phyloP scores from a whole-genome alignment of 2,113 vertebrate species.

The Eublepharis macularius region DNA sequence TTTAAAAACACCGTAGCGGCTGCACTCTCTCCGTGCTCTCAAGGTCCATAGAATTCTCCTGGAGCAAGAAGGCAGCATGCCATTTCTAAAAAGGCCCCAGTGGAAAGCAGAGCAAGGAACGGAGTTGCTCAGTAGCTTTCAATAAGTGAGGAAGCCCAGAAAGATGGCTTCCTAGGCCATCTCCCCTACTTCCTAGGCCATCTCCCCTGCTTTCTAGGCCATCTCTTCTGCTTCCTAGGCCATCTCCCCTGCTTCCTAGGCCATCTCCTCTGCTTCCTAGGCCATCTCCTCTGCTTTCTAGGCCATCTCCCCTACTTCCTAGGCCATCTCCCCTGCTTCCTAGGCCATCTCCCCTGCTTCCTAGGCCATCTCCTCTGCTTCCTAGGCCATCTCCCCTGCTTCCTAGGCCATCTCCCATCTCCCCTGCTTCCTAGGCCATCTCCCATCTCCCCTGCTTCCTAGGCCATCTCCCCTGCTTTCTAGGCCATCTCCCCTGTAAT shows the following conservation, averaged over 20 bases:
- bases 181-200: neutral
- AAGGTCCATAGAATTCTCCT: neutral
- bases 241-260: neutral
- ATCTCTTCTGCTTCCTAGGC: no score
- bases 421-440: neutral
- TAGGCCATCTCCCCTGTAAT: no score
- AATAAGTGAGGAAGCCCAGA: neutral
- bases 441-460: neutral
- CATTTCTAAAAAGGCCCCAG: neutral
- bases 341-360: neutral
- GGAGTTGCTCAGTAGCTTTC: neutral
- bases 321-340: no score
- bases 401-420: no score
- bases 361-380: no score
- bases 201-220: neutral
- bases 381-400: neutral
- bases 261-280: no score
- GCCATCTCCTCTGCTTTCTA: neutral
- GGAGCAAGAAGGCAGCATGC: neutral
- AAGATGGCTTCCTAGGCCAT: neutral
- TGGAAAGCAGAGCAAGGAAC: neutral
- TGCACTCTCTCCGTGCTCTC: neutral
- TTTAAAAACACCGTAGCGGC: neutral
- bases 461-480: neutral
- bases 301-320: neutral